Conservation (phyloP, 1,140 invertebrate genomes). For the Proctacanthus coquilletti region DNA sequence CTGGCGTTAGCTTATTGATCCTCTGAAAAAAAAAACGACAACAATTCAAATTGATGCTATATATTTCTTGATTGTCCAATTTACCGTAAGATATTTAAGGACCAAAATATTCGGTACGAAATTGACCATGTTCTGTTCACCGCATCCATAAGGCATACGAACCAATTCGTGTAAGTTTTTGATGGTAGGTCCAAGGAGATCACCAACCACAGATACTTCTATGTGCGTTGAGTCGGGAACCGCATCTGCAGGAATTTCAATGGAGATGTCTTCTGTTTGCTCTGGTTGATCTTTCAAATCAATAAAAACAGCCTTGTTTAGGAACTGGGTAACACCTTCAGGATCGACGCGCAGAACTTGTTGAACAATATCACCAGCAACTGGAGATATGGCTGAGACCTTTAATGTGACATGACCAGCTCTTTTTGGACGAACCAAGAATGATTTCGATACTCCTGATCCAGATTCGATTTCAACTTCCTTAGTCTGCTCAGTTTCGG, state of each 20-base stretch:
- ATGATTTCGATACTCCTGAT: slow-evolving; percentile 54
- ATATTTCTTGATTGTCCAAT: no score
- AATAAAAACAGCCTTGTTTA: slow-evolving; percentile 57
- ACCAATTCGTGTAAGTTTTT: slow-evolving; percentile 61
- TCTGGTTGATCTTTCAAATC: slow-evolving; percentile 43
- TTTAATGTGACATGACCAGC: slow-evolving; percentile 59
- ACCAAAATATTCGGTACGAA: slow-evolving; percentile 84
- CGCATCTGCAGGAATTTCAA: slow-evolving; percentile 53
- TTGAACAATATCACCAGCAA: slow-evolving; percentile 57
- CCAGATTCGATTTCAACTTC: slow-evolving; percentile 47
- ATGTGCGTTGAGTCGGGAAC: slow-evolving; percentile 53
- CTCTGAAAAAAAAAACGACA: slow-evolving; percentile 2
- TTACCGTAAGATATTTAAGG: slow-evolving; percentile 48
- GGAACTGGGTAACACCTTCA: slow-evolving; percentile 64
- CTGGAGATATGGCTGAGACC: slow-evolving; percentile 49
- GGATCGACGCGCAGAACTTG: slow-evolving; percentile 57
- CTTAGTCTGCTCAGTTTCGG: slow-evolving; percentile 47
- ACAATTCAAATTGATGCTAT: no score
- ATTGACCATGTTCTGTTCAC: slow-evolving; percentile 90
- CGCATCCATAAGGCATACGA: slow-evolving; percentile 76
- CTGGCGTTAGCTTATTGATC: slow-evolving; percentile 26
- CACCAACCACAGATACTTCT: slow-evolving; percentile 57
- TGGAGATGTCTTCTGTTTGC: slow-evolving; percentile 41
- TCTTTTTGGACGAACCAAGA: slow-evolving; percentile 62
- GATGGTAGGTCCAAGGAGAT: slow-evolving; percentile 62